Percentiles rank a stretch among this genome's conserved stretches.
Evolutionary conservation across 2,113 vertebrate genomes (phyloP).

Genomic region (Gobiocypris rarus): DNA sequence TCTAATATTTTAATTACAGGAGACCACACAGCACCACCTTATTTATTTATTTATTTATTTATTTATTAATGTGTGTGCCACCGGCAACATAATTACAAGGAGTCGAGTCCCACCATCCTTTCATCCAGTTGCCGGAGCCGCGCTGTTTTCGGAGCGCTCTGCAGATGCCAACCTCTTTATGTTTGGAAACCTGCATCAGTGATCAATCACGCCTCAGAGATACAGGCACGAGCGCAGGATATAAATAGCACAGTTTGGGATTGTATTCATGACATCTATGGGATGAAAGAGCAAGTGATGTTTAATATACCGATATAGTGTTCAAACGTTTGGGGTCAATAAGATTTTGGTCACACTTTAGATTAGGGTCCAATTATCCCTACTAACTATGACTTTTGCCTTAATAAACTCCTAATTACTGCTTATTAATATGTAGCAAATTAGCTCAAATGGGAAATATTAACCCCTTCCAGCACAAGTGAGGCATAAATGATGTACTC

Average conservation of each 20-base stretch:
- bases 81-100: constrained; percentile 52
- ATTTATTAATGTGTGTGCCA: constrained; percentile 38
- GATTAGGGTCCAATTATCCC: too few relatives aligned
- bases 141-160: constrained; percentile 9
- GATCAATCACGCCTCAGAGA: not conserved
- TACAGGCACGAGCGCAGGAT: not conserved
- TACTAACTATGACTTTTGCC: too few relatives aligned
- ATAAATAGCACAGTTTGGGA: not conserved
- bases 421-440: too few relatives aligned
- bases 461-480: too few relatives aligned
- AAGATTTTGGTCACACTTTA: not conserved
- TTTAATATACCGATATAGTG: not conserved
- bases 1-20: constrained; percentile 58
- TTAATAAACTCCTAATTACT: too few relatives aligned
- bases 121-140: not conserved
- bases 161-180: not conserved
- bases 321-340: not conserved
- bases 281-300: not conserved
- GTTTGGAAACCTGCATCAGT: not conserved
- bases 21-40: constrained; percentile 31
- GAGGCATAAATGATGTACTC: too few relatives aligned
- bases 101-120: constrained; percentile 43
- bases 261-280: not conserved
- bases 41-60: constrained; percentile 51
- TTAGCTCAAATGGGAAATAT: too few relatives aligned